phyloP scores from a whole-genome alignment of 1,140 invertebrate genomes.

The Pseudachorutes palmiensis region DNA sequence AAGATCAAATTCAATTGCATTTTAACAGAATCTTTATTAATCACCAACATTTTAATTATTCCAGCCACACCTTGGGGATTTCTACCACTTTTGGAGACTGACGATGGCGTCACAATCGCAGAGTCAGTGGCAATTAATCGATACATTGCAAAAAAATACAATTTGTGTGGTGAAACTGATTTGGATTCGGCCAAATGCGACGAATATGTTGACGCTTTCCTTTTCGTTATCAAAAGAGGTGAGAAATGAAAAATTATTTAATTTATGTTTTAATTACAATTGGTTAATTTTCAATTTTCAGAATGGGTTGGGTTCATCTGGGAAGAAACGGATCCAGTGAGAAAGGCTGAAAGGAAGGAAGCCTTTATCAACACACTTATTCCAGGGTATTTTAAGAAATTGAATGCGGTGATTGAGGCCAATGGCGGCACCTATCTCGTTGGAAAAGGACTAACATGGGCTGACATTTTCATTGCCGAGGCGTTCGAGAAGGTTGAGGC shows the following conservation, averaged over 20 bases:
- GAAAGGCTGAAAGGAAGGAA: constrained; percentile 5
- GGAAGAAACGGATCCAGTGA: constrained; percentile 6
- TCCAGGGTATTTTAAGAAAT: constrained; percentile 12
- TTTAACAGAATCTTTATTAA: too few relatives aligned
- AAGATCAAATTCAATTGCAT: too few relatives aligned
- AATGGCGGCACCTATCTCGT: constrained; percentile 14
- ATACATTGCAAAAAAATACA: constrained; percentile 26
- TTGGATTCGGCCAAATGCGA: constrained; percentile 24
- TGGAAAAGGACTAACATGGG: constrained; percentile 19
- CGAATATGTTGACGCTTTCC: constrained; percentile 20
- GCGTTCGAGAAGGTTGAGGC: not conserved
- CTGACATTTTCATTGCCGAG: constrained; percentile 15
- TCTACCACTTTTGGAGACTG: constrained; percentile 13
- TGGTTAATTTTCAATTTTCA: not conserved
- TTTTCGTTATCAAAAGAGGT: constrained; percentile 2
- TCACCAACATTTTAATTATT: too few relatives aligned
- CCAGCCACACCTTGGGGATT: constrained; percentile 23
- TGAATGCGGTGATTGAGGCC: constrained; percentile 10
- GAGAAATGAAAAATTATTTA: not conserved
- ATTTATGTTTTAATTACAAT: not conserved
- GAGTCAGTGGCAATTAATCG: constrained; percentile 27
- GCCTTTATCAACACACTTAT: not conserved
- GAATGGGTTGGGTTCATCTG: not conserved
- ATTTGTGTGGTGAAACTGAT: constrained; percentile 27
- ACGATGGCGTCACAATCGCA: constrained; percentile 1